Base-by-base conservation (phyloP, 2,113 vertebrate genomes). In the Felis chaus region DNA sequence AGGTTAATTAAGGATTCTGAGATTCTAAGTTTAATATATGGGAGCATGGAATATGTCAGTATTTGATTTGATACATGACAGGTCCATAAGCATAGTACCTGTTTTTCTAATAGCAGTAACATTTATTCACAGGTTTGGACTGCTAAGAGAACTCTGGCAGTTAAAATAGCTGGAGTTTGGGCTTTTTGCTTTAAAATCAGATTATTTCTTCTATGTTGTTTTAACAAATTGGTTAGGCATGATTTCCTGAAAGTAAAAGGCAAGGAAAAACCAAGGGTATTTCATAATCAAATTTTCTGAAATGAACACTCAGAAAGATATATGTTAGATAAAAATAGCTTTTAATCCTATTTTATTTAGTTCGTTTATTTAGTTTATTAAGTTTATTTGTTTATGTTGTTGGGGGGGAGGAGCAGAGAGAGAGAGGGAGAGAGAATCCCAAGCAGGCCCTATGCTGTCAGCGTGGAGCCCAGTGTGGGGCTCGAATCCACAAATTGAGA, bases 221-320 rank as follows among this genome's bases (percentile, higher is more conserved):
- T 85, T 78, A 86, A 93, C 79, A 79, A 84, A 90, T 71, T 96
- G 41, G 61, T 71, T 81, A 89, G 33, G 50, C 39, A 65, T 89
- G n/a, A 85, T 90, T 96, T 92, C 63, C 65, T 93, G 11, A 94
- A 94, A 97, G 66, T 91, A 71, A 94, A 96, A 97, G 55, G 18
- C 65, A 94, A 89, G 68, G 27, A 78, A 87, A 97, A 93, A 79
- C 2, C 61, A 91, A 83, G 15, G 87, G 2, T 96, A 78, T 96
- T 89, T 96, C 29, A 82, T 90, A 89, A 69, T 79, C 36, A 92
- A 31, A 81, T 94, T n/a, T 95, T 80, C 66, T 87, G 31, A 93
- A 86, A 69, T 93, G 66, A 95, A 74, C 14, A 91, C 15, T 92
- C 29, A 85, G 41, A 83, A 94, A 92, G 61, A 68, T 29, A 74